phyloP scores from a whole-genome alignment of 2,113 vertebrate genomes.

The Gorsachius goisagi region DNA sequence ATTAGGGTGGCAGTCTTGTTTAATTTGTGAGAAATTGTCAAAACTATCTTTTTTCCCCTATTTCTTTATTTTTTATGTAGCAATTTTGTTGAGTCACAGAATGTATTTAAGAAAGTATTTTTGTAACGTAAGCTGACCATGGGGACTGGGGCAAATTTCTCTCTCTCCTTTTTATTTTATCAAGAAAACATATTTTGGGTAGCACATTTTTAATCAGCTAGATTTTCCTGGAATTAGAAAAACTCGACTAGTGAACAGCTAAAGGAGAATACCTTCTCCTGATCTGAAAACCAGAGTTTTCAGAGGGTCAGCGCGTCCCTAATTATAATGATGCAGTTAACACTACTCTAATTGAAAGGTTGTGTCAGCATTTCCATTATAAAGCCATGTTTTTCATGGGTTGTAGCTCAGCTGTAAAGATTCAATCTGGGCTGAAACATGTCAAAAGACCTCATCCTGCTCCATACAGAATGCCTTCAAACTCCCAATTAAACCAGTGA shows the following conservation, averaged over 20 bases:
- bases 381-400: slow-evolving; percentile 62
- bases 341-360: slow-evolving; percentile 61
- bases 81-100: neutral
- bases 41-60: neutral
- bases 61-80: neutral
- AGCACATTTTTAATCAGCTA: neutral
- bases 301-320: slow-evolving; percentile 45
- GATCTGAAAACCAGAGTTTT: slow-evolving; percentile 42
- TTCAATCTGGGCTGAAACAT: slow-evolving; percentile 50
- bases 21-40: neutral
- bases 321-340: slow-evolving; percentile 54
- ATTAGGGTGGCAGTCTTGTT: neutral
- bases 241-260: neutral
- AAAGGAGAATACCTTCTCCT: neutral
- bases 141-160: neutral
- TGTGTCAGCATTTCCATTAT: slow-evolving; percentile 62
- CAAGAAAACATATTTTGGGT: neutral
- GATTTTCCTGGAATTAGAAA: neutral
- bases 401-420: slow-evolving; percentile 68
- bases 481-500: slow-evolving; percentile 18
- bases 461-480: slow-evolving; percentile 31
- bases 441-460: slow-evolving; percentile 21
- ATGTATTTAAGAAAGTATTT: neutral
- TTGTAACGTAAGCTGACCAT: neutral
- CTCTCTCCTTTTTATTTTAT: neutral